Evolutionary conservation across 2,113 vertebrate genomes (phyloP), one percentile per base, ranked within the genome.

Genomic region (Apodemus speciosus): DNA sequence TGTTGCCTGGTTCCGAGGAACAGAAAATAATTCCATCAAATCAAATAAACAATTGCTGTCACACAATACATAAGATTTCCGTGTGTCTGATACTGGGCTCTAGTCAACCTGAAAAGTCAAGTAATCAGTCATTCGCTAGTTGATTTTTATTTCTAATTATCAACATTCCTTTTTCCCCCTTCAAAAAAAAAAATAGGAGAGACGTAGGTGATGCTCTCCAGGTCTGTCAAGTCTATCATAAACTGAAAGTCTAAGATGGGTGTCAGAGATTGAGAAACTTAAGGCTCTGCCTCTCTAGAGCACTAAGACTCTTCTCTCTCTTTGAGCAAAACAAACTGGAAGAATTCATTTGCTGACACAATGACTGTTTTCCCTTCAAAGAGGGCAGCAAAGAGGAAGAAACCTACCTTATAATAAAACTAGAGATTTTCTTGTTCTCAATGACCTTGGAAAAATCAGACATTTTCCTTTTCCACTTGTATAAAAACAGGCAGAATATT

Each of bases 31-130:
- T 91, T 85, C 43, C 73, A 27, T 76, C 15, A 60, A 92, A 9
- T 94, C 15, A 60, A 92, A 9, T 94, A 95, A 93, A 87, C 92
- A 94, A 30, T 38, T 49, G 35, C 81, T 53, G 25, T 76, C 5
- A 15, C 80, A 0, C 35, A 87, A 30, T 53, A 46, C n/a, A 35
- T 85, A 6, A 32, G 6, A 68, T 85, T 90, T 89, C 20, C n/a
- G 43, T 58, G 20, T 21, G 21, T 18, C 18, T 58, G 20, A 58
- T n/a, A 71, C 15, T 75, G 20, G 13, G 56, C 2, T 69, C 32
- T 43, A 49, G 30, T 69, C n/a, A 90, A 51, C 3, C 16, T 80
- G 4, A 85, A 94, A 84, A 23, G 2, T 66, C 16, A 95, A 83
- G 4, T 32, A 46, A 21, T 75, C 20, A 25, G 51, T 1, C 71